phyloP scores from a whole-genome alignment of 2,888 invertebrate species.

The Cecidostiba fungosa region DNA sequence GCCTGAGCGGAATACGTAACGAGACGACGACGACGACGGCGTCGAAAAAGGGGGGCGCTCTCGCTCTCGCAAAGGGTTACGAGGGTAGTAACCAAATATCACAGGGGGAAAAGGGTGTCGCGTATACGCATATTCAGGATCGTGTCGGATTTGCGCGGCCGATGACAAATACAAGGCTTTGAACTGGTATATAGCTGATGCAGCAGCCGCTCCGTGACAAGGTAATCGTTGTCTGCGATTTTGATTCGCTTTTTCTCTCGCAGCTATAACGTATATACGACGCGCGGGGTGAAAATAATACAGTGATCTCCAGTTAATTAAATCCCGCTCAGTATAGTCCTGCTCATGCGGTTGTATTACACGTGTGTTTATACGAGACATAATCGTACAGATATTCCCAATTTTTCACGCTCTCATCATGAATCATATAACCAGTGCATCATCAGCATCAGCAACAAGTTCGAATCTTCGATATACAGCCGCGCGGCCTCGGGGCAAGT shows the following conservation, averaged over 20 bases:
- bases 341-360: no score
- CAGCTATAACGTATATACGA: no score
- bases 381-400: no score
- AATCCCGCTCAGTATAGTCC: no score
- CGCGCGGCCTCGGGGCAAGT: background rate
- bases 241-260: background rate
- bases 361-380: no score
- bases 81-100: conserved; percentile 69
- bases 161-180: conserved; percentile 43
- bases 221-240: conserved; percentile 5
- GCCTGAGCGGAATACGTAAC: conserved; percentile 41
- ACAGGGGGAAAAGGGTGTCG: conserved; percentile 54
- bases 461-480: background rate
- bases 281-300: no score
- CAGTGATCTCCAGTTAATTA: no score
- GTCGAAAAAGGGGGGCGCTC: background rate
- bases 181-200: background rate
- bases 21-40: background rate
- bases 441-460: conserved; percentile 19
- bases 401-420: no score
- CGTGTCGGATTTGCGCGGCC: conserved; percentile 39
- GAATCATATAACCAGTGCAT: background rate
- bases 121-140: conserved; percentile 22
- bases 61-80: conserved; percentile 67
- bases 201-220: background rate